Evolutionary conservation across 1,140 invertebrate genomes (phyloP).

Genomic region (Temnothorax nylanderi): DNA sequence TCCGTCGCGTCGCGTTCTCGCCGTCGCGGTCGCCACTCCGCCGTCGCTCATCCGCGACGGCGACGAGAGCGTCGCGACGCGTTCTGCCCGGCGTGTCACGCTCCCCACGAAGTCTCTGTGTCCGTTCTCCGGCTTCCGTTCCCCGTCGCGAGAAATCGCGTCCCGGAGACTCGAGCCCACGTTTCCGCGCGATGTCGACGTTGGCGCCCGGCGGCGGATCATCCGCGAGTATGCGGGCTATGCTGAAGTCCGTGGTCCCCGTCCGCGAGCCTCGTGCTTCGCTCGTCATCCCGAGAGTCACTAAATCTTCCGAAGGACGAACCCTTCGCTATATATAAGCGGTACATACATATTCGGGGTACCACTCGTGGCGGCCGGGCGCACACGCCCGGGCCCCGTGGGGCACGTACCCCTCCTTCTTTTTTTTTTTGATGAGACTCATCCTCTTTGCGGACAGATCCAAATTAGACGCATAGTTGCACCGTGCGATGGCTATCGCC

Average conservation of each 20-base stretch:
- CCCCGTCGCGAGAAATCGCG: not conserved
- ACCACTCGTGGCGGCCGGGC: not conserved
- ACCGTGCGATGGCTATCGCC: conserved; percentile 82
- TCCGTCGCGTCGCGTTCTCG: conserved; percentile 73
- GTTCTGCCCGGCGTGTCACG: not conserved
- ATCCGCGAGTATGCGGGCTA: conserved; percentile 78
- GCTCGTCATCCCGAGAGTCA: conserved; percentile 78
- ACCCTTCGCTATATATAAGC: conserved; percentile 37
- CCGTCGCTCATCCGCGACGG: not conserved
- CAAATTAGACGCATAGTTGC: conserved; percentile 85
- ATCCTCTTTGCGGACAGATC: conserved; percentile 76
- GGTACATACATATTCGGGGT: not conserved
- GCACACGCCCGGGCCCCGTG: conserved; percentile 1
- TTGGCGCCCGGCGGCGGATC: conserved; percentile 21
- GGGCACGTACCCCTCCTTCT: conserved; percentile 21
- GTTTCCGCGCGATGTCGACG: not conserved
- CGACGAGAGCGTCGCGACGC: not conserved
- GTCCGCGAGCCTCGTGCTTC: conserved; percentile 56
- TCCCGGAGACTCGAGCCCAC: not conserved
- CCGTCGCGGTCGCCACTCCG: not conserved
- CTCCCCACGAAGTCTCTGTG: not conserved
- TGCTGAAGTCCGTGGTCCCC: conserved; percentile 80
- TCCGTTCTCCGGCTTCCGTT: not conserved
- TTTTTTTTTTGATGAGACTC: conserved; percentile 60
- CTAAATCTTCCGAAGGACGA: conserved; percentile 62